Base-by-base conservation (phyloP, 2,888 invertebrate genomes). In the Ariolimax columbianus region DNA sequence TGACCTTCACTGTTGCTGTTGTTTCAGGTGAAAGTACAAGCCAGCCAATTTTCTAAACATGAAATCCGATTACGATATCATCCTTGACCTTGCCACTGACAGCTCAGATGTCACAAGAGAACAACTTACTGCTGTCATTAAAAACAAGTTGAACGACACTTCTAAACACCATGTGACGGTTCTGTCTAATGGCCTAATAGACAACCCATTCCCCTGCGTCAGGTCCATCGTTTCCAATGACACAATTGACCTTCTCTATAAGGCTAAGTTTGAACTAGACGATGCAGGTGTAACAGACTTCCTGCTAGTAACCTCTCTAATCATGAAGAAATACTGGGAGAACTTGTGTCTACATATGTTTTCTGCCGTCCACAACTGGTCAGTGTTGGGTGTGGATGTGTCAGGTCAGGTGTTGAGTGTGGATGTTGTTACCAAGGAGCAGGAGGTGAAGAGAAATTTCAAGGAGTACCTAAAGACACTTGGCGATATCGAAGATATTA, bases 261-360 rank as follows among this genome's bases (percentile, higher is more conserved):
- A 85, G 47, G 86, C 87, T 26, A 88, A 88, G 63, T 75, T 75
- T 77, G 14, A 66, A 23, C 75, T 88, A 36, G 88, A 88, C 63
- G 68, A 47, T 33, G 43, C 59, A 23, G 75, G 78, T 14, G 51
- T 86, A 7, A 83, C 51, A 38, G 68, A 82, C 33, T 66, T 87
- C n/a, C 73, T 77, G 4, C 40, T 88, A 26, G 59, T 88, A 11
- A 85, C 85, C 0, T 68, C 73, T 3, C 14, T 73, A 11, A 75
- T 81, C 19, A 81, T 81, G 68, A 85, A 85, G 68, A 85, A 72
- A 40, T 87, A 79, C 77, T 87, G 87, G 87, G 82, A 82, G 19
- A 66, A 36, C n/a, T 77, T 84, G 11, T 86, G 86, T 33, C 55
- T 77, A 3, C 75, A 68, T 19, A 55, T 87, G 82, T 84, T 84